Base-by-base conservation (phyloP, 2,113 vertebrate genomes). In the Urocitellus parryii region DNA sequence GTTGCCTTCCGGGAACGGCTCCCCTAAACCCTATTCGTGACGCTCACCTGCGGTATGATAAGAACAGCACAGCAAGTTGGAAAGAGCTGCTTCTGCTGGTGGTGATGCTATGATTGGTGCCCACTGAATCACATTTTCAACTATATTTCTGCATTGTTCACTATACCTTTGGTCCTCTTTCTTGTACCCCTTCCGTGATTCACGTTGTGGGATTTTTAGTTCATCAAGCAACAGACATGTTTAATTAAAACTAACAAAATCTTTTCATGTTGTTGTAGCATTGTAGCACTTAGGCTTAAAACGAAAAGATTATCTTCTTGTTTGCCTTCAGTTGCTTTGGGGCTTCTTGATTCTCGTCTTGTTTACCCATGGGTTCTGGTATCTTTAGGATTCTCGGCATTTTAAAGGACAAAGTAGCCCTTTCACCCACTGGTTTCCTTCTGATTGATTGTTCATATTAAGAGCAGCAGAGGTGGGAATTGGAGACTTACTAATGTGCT, bases 341-440 rank as follows among this genome's bases (percentile, higher is more conserved):
- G 24, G 56, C 5, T 42, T 87, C 90, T 92, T 93, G 95, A 88
- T 76, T 95, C 76, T 87, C 78, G 22, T 39, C 81, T 91, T 86
- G 78, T 92, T 95, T 96, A 63, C 68, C 45, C 22, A 20, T 51
- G 63, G 20, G 56, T 88, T 96, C 94, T 61, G 29, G 65, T 32
- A 92, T 65, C 58, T 90, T 82, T 82, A 85, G 48, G 91, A 76
- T 73, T 88, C 56, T 37, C 8, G 51, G 53, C n/a, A 92, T 96
- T 76, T 90, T 85, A 92, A 95, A 92, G 63, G 72, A 92, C 92
- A 88, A n/a, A 84, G 61, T 63, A 83, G 42, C 79, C 70, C 63
- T 93, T 96, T 93, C 34, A 89, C 45, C 61, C 27, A 45, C 61
- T 63, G 27, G 74, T 74, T 91, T 96, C 87, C 67, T 92, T 88